These are phyloP conservation scores for Drosophila elegans DNA, from an alignment of 1,140 invertebrate genomes.

Conservation along the genomic window DNA sequence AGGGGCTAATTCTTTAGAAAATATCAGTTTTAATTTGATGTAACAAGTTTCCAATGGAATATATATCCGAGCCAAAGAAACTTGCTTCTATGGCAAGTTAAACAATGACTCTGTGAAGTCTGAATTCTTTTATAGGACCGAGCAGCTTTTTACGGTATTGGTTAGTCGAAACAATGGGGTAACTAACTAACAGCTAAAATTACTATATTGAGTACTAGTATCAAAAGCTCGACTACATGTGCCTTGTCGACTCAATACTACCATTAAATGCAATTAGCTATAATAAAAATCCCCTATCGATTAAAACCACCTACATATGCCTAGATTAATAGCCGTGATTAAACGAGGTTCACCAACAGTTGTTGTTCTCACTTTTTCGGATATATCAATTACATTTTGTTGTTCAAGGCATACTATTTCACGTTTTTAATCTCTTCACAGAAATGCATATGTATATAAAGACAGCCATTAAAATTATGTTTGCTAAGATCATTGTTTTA, in stretches of 20 bases:
- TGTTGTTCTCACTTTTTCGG: too few relatives aligned
- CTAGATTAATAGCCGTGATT: background rate
- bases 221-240: background rate
- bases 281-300: background rate
- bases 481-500: too few relatives aligned
- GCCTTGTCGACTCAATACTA: background rate
- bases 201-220: background rate
- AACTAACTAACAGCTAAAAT: too few relatives aligned
- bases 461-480: too few relatives aligned
- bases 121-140: slow-evolving; percentile 8
- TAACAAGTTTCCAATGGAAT: slow-evolving; percentile 64
- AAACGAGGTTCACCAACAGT: background rate
- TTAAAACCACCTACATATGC: slow-evolving; percentile 4
- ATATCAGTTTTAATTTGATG: slow-evolving; percentile 69
- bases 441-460: too few relatives aligned
- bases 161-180: slow-evolving; percentile 12
- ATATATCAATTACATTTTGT: too few relatives aligned
- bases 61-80: background rate
- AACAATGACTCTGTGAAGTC: slow-evolving; percentile 13
- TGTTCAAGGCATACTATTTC: too few relatives aligned
- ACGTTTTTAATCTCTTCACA: background rate
- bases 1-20: slow-evolving; percentile 70
- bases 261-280: slow-evolving; percentile 12
- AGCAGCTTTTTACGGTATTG: background rate
- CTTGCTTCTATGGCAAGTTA: slow-evolving; percentile 2